Conservation (phyloP, 2,888 invertebrate species). For the Nephrocerus scutellatus region DNA sequence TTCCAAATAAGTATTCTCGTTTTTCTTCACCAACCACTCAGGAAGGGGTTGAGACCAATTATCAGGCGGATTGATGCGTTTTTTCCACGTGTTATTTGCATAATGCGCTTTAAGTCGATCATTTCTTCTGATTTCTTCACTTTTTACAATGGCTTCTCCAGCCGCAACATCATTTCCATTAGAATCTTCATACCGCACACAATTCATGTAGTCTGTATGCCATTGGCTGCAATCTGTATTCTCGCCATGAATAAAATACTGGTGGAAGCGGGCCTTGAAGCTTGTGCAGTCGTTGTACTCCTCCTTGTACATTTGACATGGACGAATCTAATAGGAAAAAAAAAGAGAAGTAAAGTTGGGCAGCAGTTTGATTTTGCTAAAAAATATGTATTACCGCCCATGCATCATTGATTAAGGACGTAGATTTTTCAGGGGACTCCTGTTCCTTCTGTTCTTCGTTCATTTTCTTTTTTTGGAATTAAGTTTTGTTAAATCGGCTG, state of each 20-base stretch:
- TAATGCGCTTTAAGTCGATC: slow-evolving; percentile 61
- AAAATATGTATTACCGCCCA: no score
- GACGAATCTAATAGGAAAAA: no score
- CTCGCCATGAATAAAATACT: slow-evolving; percentile 75
- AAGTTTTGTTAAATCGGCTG: no score
- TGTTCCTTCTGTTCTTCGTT: no score
- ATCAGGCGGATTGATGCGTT: slow-evolving; percentile 63
- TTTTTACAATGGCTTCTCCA: slow-evolving; percentile 59
- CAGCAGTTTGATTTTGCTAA: no score
- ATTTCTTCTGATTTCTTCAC: slow-evolving; percentile 61
- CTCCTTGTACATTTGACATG: slow-evolving; percentile 70
- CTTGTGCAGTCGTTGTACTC: slow-evolving; percentile 77
- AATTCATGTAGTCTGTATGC: slow-evolving; percentile 71
- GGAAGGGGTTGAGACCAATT: slow-evolving; percentile 80
- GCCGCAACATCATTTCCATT: slow-evolving; percentile 56
- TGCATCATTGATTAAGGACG: no score
- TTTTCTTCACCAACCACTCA: slow-evolving; percentile 62
- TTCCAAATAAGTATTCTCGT: slow-evolving; percentile 61
- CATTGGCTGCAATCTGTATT: slow-evolving; percentile 68
- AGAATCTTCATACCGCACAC: slow-evolving; percentile 58
- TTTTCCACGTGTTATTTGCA: slow-evolving; percentile 73
- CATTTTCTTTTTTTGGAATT: no score
- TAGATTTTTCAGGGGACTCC: no score
- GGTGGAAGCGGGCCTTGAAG: slow-evolving; percentile 70
- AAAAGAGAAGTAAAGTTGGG: no score